Base-by-base conservation (phyloP, 1,140 invertebrate species). In the Papilio xuthus region DNA sequence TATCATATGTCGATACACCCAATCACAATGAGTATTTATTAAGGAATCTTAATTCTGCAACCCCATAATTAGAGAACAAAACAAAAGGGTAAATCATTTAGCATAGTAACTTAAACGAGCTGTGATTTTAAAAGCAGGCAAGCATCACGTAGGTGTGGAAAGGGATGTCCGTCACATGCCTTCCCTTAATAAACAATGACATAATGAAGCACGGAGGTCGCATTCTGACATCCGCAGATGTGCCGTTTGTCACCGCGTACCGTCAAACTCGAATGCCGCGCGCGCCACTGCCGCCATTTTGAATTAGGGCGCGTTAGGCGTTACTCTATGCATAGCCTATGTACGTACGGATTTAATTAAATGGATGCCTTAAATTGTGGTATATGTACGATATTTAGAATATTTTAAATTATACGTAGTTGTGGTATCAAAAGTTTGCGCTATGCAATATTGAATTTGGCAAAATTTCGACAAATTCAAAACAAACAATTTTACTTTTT, bases 101-200 rank as follows among this genome's bases (percentile, higher is more conserved):
- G n/a, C 50, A 53, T 53, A 53, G 50, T 53, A 20, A 8, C n/a
- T 10, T 20, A 41, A 20, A 44, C 18, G 37, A 72, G 70, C n/a
- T 20, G 70, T 23, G 70, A 72, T 72, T 72, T 47, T 44, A 72
- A 72, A 72, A 23, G 37, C 70, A 44, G 9, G 1, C 70, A 23
- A 63, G 42, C 42, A 72, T 47, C 13, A 15, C n/a, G 41, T 44
- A 47, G 37, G 70, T 47, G 70, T 47, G 37, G 37, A 63, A 28
- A 72, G 70, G 70, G 41, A 42, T n/a, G 70, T 72, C 70, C 70
- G 70, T 44, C 70, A 72, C 42, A 72, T 72, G 47, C 44, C 37
- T 37, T 63, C 75, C 77, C 78, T 79, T 82, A 82, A 82, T 82
- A 73, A 78, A 82, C 81, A 79, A 76, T 78, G 78, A 78, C 79